A percentile compares a stretch with the other conserved stretches of the same genome.
These are phyloP conservation scores for Melieria omissa DNA, from an alignment of 2,888 invertebrate genomes.

Conservation along the genomic window DNA sequence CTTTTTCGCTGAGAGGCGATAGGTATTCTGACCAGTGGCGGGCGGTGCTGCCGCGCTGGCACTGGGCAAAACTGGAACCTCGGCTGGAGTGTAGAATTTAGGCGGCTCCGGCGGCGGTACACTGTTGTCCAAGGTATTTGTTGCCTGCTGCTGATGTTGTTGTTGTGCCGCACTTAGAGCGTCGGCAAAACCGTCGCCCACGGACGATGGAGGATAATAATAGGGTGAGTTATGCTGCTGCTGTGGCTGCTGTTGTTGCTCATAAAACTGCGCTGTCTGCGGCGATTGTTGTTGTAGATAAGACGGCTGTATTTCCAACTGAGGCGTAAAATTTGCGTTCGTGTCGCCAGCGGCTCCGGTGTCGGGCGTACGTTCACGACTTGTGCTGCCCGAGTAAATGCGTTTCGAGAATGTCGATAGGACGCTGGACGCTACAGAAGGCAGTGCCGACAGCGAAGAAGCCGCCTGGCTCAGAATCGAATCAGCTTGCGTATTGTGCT, in stretches of 20 bases:
- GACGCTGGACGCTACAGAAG: constrained; percentile 73
- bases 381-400: constrained; percentile 56
- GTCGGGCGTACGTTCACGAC: constrained; percentile 47
- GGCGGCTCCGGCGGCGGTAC: constrained; percentile 53
- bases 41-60: constrained; percentile 36
- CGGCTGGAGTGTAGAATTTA: constrained; percentile 62
- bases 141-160: neutral
- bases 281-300: constrained; percentile 59
- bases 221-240: constrained; percentile 29
- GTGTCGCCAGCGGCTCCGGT: constrained; percentile 44
- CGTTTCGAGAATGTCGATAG: constrained; percentile 70
- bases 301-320: constrained; percentile 59
- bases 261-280: constrained; percentile 7
- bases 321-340: constrained; percentile 48
- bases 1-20: constrained; percentile 76
- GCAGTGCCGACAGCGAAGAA: constrained; percentile 69
- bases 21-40: constrained; percentile 67
- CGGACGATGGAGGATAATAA: constrained; percentile 23
- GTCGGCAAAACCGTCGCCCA: constrained; percentile 1
- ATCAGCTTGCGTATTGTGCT: constrained; percentile 48
- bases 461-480: constrained; percentile 62
- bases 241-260: constrained; percentile 16
- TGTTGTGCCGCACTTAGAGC: neutral
- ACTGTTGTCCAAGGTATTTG: neutral
- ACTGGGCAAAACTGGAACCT: constrained; percentile 50